A percentile compares a stretch with the other conserved stretches of the same genome.
Evolutionary conservation across 2,113 vertebrate species (phyloP).

Genomic region (Python bivittatus): DNA sequence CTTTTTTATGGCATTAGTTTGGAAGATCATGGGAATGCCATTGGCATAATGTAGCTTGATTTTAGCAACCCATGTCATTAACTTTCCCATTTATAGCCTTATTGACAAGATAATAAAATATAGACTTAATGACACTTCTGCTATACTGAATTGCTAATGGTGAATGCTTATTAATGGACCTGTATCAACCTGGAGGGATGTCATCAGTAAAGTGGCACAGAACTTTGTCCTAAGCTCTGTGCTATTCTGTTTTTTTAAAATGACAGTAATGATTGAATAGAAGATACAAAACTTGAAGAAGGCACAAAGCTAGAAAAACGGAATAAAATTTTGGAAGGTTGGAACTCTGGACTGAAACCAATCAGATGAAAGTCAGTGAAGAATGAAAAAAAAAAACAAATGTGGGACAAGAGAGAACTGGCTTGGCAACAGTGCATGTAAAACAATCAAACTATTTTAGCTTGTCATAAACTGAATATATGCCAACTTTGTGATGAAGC

Average conservation of each 20-base stretch:
- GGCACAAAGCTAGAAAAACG: neutral
- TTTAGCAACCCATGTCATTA: neutral
- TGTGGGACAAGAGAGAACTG: neutral
- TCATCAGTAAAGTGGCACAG: neutral
- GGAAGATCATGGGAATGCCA: neutral
- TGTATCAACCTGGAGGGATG: neutral
- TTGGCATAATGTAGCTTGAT: neutral
- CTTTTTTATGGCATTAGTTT: neutral
- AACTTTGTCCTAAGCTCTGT: neutral
- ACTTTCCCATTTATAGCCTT: neutral
- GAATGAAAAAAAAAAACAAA: neutral
- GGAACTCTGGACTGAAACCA: neutral
- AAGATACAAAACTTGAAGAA: neutral
- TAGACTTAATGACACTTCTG: neutral
- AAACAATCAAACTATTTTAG: neutral
- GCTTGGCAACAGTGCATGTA: neutral
- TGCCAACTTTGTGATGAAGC: neutral
- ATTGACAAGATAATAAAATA: slow-evolving; percentile 3
- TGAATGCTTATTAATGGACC: neutral
- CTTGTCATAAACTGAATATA: neutral
- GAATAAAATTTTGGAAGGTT: neutral
- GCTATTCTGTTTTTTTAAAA: neutral
- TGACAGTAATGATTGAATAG: neutral
- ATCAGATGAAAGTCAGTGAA: neutral
- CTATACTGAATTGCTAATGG: neutral